phyloP scores from a whole-genome alignment of 2,888 invertebrate species.

The Sphecodes monilicornis region DNA sequence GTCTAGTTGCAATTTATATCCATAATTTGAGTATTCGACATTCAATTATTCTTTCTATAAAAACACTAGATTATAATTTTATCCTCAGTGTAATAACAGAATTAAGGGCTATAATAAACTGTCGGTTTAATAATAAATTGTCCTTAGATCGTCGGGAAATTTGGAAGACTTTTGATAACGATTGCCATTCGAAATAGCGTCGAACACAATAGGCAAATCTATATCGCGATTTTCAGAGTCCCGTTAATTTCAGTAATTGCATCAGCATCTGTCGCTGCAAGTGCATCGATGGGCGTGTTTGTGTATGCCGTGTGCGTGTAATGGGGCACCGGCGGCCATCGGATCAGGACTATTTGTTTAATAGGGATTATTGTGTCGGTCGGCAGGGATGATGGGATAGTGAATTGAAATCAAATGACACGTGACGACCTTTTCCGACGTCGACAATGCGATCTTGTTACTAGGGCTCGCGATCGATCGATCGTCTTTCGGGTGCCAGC shows the following conservation, averaged over 20 bases:
- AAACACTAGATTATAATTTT: too few relatives aligned
- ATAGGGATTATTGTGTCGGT: slow-evolving; percentile 73
- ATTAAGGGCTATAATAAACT: background rate
- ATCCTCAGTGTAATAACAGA: background rate
- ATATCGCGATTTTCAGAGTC: background rate
- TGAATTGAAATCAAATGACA: slow-evolving; percentile 76
- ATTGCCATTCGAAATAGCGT: background rate
- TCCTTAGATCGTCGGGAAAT: background rate
- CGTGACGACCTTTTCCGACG: slow-evolving; percentile 69
- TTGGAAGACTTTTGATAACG: background rate
- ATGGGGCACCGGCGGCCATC: slow-evolving; percentile 33
- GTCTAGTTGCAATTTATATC: too few relatives aligned
- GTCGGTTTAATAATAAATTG: background rate
- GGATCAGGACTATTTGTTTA: slow-evolving; percentile 72
- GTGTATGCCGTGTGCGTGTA: slow-evolving; percentile 17
- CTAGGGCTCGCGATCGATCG: slow-evolving; percentile 25
- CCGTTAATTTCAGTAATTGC: background rate
- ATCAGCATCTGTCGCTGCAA: slow-evolving; percentile 13
- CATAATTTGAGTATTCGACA: too few relatives aligned
- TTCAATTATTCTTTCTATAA: too few relatives aligned
- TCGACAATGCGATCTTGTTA: slow-evolving; percentile 51
- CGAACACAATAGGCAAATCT: background rate
- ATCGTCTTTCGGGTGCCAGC: background rate
- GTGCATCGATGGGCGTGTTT: slow-evolving; percentile 38
- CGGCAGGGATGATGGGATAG: slow-evolving; percentile 57